Evolutionary conservation across 2,888 invertebrate species (phyloP).

Genomic region (Oscheius sp.): DNA sequence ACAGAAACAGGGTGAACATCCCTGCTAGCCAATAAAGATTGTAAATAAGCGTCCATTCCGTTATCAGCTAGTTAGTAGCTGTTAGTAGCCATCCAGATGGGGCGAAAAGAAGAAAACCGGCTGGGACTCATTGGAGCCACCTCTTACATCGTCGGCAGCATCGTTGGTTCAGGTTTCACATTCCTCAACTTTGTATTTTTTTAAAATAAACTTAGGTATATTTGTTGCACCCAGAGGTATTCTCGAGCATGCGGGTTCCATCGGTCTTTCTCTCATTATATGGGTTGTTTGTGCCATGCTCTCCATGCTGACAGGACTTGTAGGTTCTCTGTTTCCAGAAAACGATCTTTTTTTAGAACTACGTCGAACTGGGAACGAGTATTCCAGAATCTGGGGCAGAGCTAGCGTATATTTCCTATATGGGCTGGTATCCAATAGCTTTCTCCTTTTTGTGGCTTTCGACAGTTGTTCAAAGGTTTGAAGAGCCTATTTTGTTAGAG

Average conservation of each 20-base stretch:
- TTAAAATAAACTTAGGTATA: constrained; percentile 38
- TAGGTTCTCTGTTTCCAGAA: not conserved
- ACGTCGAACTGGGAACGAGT: constrained; percentile 54
- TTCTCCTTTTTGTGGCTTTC: constrained; percentile 56
- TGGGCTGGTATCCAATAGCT: constrained; percentile 55
- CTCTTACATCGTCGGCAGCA: constrained; percentile 49
- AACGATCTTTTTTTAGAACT: constrained; percentile 42
- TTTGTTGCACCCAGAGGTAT: constrained; percentile 57
- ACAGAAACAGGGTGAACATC: no score
- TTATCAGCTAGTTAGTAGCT: no score
- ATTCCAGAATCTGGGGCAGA: constrained; percentile 56
- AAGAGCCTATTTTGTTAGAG: no score
- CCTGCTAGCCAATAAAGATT: no score
- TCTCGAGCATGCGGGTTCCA: constrained; percentile 50
- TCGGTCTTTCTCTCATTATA: constrained; percentile 54
- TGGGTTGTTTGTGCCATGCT: constrained; percentile 57
- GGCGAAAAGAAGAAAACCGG: constrained; percentile 45
- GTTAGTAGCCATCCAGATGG: constrained; percentile 30
- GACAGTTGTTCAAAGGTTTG: constrained; percentile 43
- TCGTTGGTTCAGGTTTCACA: constrained; percentile 41
- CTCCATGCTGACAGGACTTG: constrained; percentile 40
- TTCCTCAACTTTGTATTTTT: not conserved
- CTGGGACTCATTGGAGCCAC: constrained; percentile 36
- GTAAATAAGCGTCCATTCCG: no score
- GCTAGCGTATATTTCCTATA: constrained; percentile 52